Evolutionary conservation across 2,113 vertebrate genomes (phyloP), one percentile per base, ranked within the genome.

Genomic region (Caranx ignobilis): DNA sequence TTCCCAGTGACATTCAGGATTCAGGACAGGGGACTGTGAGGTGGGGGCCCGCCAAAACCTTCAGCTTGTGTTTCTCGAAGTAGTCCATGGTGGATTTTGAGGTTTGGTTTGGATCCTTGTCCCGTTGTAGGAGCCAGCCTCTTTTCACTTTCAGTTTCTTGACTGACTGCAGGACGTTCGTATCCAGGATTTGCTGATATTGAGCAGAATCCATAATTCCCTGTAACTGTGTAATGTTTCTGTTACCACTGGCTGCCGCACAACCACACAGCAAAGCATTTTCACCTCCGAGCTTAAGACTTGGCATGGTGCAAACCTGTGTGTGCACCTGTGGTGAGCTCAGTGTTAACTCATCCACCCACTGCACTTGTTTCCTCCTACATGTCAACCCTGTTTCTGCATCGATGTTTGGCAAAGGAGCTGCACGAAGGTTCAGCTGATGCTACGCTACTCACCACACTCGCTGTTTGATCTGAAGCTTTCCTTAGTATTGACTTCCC

Each of bases 101-200:
- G 35, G 61, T 34, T 54, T 75, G 21, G 2, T 75, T 55, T 75
- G 61, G 48, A 64, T 55, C 35, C 2, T 19, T 32, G n/a, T 54
- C 48, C 39, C 32, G 48, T 21, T 65, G 11, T 50, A 12, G 18
- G 37, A 39, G 19, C 57, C 66, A 68, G 19, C 48, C 5, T 37
- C 19, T 34, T 48, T 55, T 59, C 18, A 34, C 18, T 71, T 71
- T 60, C 26, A 31, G 2, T 59, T 59, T 71, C 31, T 59, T 71
- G 52, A 71, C 54, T 57, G 68, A 71, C 41, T 71, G 52, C 13
- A n/a, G 34, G 26, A 47, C 32, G 34, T 71, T 56, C 50, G 31
- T 21, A 16, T 41, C 21, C 5, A 31, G 21, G 39, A 26, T 34
- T 11, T 34, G 16, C 26, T 72, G 26, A 34, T 48, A 35, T 60